Base-by-base conservation (phyloP, 2,888 invertebrate genomes). In the Cecidostiba fungosa region DNA sequence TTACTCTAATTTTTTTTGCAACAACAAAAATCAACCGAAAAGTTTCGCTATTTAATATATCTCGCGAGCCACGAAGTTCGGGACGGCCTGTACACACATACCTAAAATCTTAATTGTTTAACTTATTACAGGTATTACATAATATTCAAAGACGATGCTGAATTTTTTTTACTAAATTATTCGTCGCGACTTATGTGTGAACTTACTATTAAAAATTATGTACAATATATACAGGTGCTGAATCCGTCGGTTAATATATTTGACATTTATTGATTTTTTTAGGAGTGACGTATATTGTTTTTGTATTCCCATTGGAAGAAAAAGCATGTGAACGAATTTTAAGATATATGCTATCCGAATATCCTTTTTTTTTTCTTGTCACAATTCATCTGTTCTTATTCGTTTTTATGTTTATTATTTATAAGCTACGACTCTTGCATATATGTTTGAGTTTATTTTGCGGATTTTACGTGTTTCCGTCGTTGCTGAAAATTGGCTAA, bases 61-160 rank as follows among this genome's bases (percentile, higher is more conserved):
- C 89, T 90, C 89, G 90, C 89, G 90, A 91, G 90, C 90, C 91
- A 91, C 90, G 88, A 90, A 89, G 89, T 89, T 90, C 90, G 89
- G 87, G 90, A 90, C 91, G 90, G 90, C 89, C 92, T 92, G 90
- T 91, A 91, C 91, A 92, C 89, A 90, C 88, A 89, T 84, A 87
- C 73, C 90, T 92, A 91, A 91, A 88, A 90, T 87, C 89, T 89
- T 91, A 91, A 89, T 88, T 87, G 90, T 84, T 84, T 89, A 90
- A 79, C 26, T 85, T 76, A 72, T 85, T 86, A 81, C 74, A 80
- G 74, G 72, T 82, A 85, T 86, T 86, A 86, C 82, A 76, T 84
- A 85, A 89, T 90, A 89, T 91, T 91, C 89, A 91, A 92, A 92
- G 92, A 91, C 91, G 91, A 91, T 91, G 91, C 89, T 92, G 89